phyloP scores from a whole-genome alignment of 2,113 vertebrate genomes.

The Gallinago media region DNA sequence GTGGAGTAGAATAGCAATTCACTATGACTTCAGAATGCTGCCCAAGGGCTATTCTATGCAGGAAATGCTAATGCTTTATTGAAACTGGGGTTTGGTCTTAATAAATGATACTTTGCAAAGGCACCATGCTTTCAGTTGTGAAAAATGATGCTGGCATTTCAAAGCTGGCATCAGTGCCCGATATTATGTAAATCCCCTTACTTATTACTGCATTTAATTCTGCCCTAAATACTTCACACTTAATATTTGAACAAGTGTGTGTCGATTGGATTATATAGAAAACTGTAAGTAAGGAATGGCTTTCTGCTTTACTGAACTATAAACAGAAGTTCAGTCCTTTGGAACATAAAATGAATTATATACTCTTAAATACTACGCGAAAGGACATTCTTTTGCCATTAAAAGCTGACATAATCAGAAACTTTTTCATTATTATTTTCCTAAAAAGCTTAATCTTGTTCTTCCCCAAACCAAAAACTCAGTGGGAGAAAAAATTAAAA shows the following conservation, averaged over 20 bases:
- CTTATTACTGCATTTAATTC: slow-evolving; percentile 69
- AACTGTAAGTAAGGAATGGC: not conserved
- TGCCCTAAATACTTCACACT: slow-evolving; percentile 65
- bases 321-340: not conserved
- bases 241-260: slow-evolving; percentile 66
- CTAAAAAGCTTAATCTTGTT: not conserved
- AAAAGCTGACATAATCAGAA: not conserved
- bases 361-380: not conserved
- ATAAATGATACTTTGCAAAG: slow-evolving; percentile 69
- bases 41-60: slow-evolving; percentile 76
- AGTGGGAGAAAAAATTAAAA: not conserved
- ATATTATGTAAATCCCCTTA: slow-evolving; percentile 70
- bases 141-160: slow-evolving; percentile 71
- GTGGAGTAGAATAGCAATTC: slow-evolving; percentile 87
- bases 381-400: not conserved
- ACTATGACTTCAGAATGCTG: slow-evolving; percentile 81
- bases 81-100: slow-evolving; percentile 75
- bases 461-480: not conserved
- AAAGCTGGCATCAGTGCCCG: slow-evolving; percentile 59
- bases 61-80: slow-evolving; percentile 85
- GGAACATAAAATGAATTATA: not conserved
- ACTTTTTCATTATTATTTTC: not conserved
- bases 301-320: not conserved
- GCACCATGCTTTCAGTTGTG: slow-evolving; percentile 62
- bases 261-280: slow-evolving; percentile 62